Base-by-base conservation (phyloP, 1,140 invertebrate species). In the Glossosoma conforme region DNA sequence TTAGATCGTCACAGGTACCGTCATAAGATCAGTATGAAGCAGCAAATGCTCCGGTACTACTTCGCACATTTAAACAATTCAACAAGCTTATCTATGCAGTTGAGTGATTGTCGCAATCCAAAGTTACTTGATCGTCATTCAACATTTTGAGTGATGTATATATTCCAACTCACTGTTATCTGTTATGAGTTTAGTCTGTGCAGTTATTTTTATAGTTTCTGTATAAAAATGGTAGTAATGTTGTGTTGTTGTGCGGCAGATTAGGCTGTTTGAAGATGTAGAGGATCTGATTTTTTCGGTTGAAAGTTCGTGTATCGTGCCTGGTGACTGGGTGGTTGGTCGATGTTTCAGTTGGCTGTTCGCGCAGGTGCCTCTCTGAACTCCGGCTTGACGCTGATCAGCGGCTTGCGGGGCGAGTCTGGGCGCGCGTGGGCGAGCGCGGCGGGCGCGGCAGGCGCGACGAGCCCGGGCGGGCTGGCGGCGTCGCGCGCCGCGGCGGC, bases 321-420 rank as follows among this genome's bases (percentile, higher is more conserved):
- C n/a, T n/a, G 41, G 42, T 32, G 9, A 13, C 2, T 30, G 13
- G 13, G 24, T 8, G 24, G n/a, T 6, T n/a, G 24, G 21, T 47
- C 22, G 4, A 42, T 20, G 44, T 36, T 35, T 38, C 49, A 49
- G 15, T 37, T 43, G 62, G 56, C 60, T 58, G 56, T 72, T 68
- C 54, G 69, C 61, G 56, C 61, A 52, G 59, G 70, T 67, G 73
- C 68, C 57, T 72, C 71, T 59, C 70, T 65, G 60, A 74, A 75
- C 60, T 75, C 72, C 22, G 70, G 70, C 63, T 74, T 75, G 56
- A 75, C 72, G 65, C 70, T 75, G 61, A 75, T 75, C 42, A 75
- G 67, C 37, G 70, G 72, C 63, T 75, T 74, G 55, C 70, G 67
- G 56, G 43, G 37, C n/a, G 15, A 62, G 46, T 70, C 68, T 45